A percentile compares a stretch with the other conserved stretches of the same genome.
phyloP scores from a whole-genome alignment of 2,113 vertebrate species.

The Ceyx melanurus region DNA sequence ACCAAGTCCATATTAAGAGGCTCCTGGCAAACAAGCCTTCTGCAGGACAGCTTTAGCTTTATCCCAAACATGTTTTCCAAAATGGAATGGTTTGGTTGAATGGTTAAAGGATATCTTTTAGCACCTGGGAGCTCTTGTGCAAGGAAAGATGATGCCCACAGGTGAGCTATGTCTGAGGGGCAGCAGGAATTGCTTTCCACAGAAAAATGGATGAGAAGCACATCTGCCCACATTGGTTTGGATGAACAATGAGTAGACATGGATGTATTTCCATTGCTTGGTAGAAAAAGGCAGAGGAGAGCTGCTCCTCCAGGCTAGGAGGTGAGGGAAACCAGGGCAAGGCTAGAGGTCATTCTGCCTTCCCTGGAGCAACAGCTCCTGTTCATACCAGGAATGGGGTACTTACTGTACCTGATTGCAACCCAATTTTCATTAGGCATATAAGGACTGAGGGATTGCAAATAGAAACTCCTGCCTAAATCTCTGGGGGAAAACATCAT shows the following conservation, averaged over 20 bases:
- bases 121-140: neutral
- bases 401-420: neutral
- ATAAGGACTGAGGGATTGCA: neutral
- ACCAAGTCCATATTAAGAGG: slow-evolving; percentile 7
- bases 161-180: neutral
- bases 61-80: neutral
- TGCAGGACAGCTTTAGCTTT: neutral
- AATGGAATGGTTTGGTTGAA: neutral
- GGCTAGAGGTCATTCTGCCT: neutral
- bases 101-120: neutral
- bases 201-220: neutral
- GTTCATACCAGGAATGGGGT: neutral
- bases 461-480: neutral
- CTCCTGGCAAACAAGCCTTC: slow-evolving; percentile 16
- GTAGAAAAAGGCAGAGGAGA: neutral
- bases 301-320: neutral
- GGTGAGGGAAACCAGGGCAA: neutral
- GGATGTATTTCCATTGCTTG: neutral
- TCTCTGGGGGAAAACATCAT: neutral
- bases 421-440: neutral
- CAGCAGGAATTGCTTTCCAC: neutral
- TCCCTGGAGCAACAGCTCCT: neutral
- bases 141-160: neutral
- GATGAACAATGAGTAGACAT: neutral
- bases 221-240: neutral